A percentile compares a stretch with the other conserved stretches of the same genome.
Evolutionary conservation across 2,113 vertebrate species (phyloP).

Genomic region (Dipodomys ordii): DNA sequence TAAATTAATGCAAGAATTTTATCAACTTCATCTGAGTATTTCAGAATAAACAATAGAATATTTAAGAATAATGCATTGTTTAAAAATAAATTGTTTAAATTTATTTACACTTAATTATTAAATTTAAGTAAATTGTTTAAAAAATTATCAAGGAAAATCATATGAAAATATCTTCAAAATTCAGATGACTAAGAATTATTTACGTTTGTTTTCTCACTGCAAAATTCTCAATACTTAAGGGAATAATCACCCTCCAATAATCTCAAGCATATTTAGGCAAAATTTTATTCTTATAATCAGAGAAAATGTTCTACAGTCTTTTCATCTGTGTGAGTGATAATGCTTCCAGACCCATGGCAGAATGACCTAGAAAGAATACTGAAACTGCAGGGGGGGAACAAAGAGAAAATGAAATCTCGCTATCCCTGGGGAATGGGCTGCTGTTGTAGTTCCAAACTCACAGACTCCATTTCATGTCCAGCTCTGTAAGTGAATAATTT

Average conservation of each 20-base stretch:
- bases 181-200: constrained; percentile 5
- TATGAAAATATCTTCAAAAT: constrained; percentile 16
- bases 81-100: too few species aligned
- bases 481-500: constrained; percentile 59
- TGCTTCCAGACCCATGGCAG: not conserved
- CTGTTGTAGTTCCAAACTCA: constrained; percentile 52
- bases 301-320: not conserved
- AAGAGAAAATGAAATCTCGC: constrained; percentile 63
- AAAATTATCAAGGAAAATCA: constrained; percentile 45
- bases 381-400: constrained; percentile 28
- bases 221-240: constrained; percentile 40
- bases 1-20: constrained; percentile 47
- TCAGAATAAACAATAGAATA: constrained; percentile 21
- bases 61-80: not conserved
- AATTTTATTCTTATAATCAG: not conserved
- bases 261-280: not conserved
- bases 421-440: constrained; percentile 31
- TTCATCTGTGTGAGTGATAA: constrained; percentile 6
- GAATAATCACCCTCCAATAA: not conserved
- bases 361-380: constrained; percentile 52
- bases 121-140: not conserved
- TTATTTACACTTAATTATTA: not conserved
- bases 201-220: constrained; percentile 8
- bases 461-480: constrained; percentile 7
- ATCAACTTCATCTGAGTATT: constrained; percentile 10